Evolutionary conservation across 2,113 vertebrate species (phyloP), one percentile per base, ranked within the genome.

Genomic region (Aythya baeri): DNA sequence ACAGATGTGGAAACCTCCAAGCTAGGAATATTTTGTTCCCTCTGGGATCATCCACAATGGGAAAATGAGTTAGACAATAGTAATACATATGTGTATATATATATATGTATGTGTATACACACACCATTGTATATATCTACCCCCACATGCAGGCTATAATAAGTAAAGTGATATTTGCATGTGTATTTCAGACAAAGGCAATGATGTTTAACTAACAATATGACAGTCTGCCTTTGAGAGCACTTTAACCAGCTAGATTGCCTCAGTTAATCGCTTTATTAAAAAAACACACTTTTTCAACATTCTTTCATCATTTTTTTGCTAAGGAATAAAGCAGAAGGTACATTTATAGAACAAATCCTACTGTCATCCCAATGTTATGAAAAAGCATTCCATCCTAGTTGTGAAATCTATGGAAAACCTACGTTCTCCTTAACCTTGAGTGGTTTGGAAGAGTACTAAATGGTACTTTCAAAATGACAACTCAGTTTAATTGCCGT

Each of bases 1-100:
- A 61, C 79, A 96, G 85, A 94, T 78, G 65, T 83, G 52, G 76
- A 86, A 88, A 65, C 63, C 52, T 88, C 57, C 52, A 75, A 31
- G 50, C 27, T 77, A 89, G 61, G 38, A 93, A 54, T 61, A 95
- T 72, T 83, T 91, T 57, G 3, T 34, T 88, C 68, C 59, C 41
- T 83, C 71, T 3, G 1, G 61, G 36, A 26, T 88, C 26, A 3
- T 65, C 52, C 80, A 68, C 34, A 93, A 50, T 36, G 8, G 41
- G 49, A 94, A 96, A 91, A 83, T 57, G 20, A 83, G 7, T 78
- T 88, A 88, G 23, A 93, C 21, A 65, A 50, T 27, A 81, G 65
- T 8, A 72, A 77, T 14, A 31, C 0, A 1, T 38, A 7, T 38
- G 7, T 11, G 3, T 70, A 23, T 14, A 6, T 38, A 7, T 36